Percentiles rank a stretch among this genome's conserved stretches.
phyloP scores from a whole-genome alignment of 2,888 invertebrate genomes.

The Hydriomena furcata region DNA sequence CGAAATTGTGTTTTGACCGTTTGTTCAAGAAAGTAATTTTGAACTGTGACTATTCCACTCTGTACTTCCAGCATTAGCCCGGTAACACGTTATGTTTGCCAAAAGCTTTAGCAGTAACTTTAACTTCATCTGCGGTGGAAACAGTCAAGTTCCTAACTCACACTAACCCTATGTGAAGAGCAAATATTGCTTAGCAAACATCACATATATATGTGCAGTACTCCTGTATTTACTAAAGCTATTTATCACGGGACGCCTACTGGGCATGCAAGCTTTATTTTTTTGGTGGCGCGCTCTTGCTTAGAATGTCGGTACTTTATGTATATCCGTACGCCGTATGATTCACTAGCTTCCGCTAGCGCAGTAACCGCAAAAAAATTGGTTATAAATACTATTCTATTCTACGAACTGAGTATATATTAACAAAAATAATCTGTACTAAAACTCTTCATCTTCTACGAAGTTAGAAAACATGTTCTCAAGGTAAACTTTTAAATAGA shows the following conservation, averaged over 20 bases:
- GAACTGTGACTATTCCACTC: slow-evolving; percentile 5
- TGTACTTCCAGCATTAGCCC: slow-evolving; percentile 5
- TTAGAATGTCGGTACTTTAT: not conserved
- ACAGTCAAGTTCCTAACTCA: slow-evolving; percentile 17
- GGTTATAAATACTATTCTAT: too few species aligned
- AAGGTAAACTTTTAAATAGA: too few species aligned
- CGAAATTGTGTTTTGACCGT: slow-evolving; percentile 12
- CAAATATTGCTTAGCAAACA: slow-evolving; percentile 20
- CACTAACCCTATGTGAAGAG: slow-evolving; percentile 5
- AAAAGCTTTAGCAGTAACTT: slow-evolving; percentile 14
- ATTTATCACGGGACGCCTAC: slow-evolving; percentile 12
- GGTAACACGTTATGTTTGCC: slow-evolving; percentile 7
- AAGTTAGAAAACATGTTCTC: too few species aligned
- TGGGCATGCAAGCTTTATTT: not conserved
- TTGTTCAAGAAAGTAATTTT: slow-evolving; percentile 18
- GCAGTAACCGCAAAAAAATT: too few species aligned
- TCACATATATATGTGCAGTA: slow-evolving; percentile 12
- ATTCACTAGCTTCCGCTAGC: not conserved
- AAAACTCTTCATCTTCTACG: too few species aligned
- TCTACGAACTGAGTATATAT: too few species aligned
- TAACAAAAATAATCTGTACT: too few species aligned
- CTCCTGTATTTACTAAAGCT: slow-evolving; percentile 16
- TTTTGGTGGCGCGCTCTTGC: not conserved
- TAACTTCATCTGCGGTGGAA: slow-evolving; percentile 8
- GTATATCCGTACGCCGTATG: not conserved